Conservation (phyloP, 2,888 invertebrate species). For the Liposcelis brunnea region DNA sequence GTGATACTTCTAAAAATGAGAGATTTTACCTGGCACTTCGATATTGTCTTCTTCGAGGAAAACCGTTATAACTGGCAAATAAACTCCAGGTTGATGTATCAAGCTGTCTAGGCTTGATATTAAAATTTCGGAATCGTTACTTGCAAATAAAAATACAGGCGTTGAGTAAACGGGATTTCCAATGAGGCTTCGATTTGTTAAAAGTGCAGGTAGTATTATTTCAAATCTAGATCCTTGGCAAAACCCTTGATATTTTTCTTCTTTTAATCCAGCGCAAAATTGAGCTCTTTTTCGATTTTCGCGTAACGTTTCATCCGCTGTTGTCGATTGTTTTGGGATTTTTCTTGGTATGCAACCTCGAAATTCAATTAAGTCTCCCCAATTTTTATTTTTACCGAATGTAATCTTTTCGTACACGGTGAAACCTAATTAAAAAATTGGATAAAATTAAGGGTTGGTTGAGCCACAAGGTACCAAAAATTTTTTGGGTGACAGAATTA, state of each 20-base stretch:
- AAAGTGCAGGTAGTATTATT: constrained; percentile 18
- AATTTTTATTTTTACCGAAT: constrained; percentile 20
- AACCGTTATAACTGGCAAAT: constrained; percentile 24
- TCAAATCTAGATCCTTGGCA: constrained; percentile 22
- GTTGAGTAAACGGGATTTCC: constrained; percentile 20
- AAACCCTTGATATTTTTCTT: constrained; percentile 26
- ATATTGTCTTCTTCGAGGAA: constrained; percentile 15
- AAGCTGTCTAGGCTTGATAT: constrained; percentile 29
- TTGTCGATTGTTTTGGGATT: constrained; percentile 20
- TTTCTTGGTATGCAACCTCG: constrained; percentile 29
- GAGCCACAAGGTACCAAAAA: not conserved
- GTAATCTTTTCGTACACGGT: constrained; percentile 29
- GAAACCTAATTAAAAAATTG: constrained; percentile 23
- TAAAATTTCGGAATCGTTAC: constrained; percentile 17
- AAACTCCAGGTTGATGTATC: constrained; percentile 32
- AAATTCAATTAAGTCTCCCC: constrained; percentile 24
- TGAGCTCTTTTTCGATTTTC: constrained; percentile 25
- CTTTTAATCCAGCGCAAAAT: constrained; percentile 26
- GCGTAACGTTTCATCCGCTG: constrained; percentile 24
- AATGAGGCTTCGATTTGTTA: constrained; percentile 19
- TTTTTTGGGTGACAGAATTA: no score
- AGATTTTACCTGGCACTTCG: constrained; percentile 15
- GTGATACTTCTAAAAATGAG: no score
- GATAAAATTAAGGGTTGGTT: not conserved
- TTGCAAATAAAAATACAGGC: constrained; percentile 20